phyloP scores from a whole-genome alignment of 1,140 invertebrate species.

The Gryon sp. region DNA sequence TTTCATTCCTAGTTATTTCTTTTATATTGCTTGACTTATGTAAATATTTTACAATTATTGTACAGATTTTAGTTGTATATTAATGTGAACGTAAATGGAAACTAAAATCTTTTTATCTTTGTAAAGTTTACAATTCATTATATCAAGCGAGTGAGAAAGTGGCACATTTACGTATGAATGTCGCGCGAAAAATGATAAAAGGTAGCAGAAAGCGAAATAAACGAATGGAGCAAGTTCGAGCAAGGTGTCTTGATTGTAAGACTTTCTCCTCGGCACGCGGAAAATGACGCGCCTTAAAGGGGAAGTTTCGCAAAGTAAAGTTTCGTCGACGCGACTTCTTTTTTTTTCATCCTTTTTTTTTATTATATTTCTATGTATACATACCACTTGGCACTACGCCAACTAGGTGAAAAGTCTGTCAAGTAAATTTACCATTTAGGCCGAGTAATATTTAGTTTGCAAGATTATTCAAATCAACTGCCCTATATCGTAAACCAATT shows the following conservation, averaged over 20 bases:
- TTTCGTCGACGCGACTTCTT: constrained; percentile 64
- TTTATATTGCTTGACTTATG: too few relatives aligned
- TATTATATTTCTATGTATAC: constrained; percentile 43
- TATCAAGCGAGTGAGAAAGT: constrained; percentile 64
- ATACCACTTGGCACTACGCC: constrained; percentile 72
- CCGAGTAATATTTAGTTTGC: constrained; percentile 64
- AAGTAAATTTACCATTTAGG: constrained; percentile 77
- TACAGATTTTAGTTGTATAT: too few relatives aligned
- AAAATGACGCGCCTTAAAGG: constrained; percentile 77
- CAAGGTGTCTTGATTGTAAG: constrained; percentile 71
- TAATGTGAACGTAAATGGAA: too few relatives aligned
- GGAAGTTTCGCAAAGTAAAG: constrained; percentile 77
- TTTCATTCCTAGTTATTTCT: too few relatives aligned
- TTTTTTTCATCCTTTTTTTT: constrained; percentile 56
- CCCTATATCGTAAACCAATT: constrained; percentile 15
- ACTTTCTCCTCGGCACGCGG: constrained; percentile 68
- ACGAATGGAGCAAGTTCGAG: constrained; percentile 63
- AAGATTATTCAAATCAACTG: constrained; percentile 76
- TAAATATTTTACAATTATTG: too few relatives aligned
- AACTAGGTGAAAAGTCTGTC: constrained; percentile 79
- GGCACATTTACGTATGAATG: constrained; percentile 59
- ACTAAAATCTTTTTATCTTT: neutral
- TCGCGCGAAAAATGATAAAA: constrained; percentile 60
- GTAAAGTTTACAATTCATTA: constrained; percentile 63
- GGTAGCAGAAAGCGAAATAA: constrained; percentile 56